These are phyloP conservation scores for chimpanzee (Pan troglodytes) DNA, from an alignment of 2,113 vertebrate species.

Conservation along the genomic window DNA sequence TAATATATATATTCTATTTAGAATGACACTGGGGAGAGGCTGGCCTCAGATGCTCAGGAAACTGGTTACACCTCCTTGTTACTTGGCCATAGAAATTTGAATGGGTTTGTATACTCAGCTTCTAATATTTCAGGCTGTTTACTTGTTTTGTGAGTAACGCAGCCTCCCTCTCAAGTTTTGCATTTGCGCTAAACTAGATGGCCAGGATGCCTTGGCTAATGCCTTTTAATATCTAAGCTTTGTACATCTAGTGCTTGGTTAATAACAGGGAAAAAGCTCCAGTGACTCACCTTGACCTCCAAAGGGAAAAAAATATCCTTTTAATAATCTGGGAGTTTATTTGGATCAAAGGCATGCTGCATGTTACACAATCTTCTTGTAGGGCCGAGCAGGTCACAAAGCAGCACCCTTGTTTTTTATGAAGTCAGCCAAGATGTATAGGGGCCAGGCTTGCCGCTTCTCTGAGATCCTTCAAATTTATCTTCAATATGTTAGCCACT, in stretches of 20 bases:
- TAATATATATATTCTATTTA: slow-evolving; percentile 56
- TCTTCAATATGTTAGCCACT: slow-evolving; percentile 69
- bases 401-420: slow-evolving; percentile 72
- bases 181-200: slow-evolving; percentile 67
- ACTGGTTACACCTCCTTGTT: neutral
- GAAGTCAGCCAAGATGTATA: slow-evolving; percentile 71
- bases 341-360: slow-evolving; percentile 71
- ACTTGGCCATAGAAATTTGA: slow-evolving; percentile 63
- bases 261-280: slow-evolving; percentile 74
- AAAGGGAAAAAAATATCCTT: slow-evolving; percentile 72
- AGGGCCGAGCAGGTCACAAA: slow-evolving; percentile 46
- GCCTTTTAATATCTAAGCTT: slow-evolving; percentile 77
- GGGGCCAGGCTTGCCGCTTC: slow-evolving; percentile 49
- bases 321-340: slow-evolving; percentile 79
- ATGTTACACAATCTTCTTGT: slow-evolving; percentile 73
- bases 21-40: slow-evolving; percentile 43
- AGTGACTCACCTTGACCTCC: slow-evolving; percentile 73
- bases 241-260: slow-evolving; percentile 73
- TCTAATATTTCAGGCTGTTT: slow-evolving; percentile 58
- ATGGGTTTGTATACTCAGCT: slow-evolving; percentile 46
- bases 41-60: slow-evolving; percentile 38
- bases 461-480: slow-evolving; percentile 65
- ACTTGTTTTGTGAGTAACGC: slow-evolving; percentile 41
- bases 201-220: slow-evolving; percentile 66
- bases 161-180: slow-evolving; percentile 55